Base-by-base conservation (phyloP, 2,113 vertebrate genomes). In the Nipponia nippon region DNA sequence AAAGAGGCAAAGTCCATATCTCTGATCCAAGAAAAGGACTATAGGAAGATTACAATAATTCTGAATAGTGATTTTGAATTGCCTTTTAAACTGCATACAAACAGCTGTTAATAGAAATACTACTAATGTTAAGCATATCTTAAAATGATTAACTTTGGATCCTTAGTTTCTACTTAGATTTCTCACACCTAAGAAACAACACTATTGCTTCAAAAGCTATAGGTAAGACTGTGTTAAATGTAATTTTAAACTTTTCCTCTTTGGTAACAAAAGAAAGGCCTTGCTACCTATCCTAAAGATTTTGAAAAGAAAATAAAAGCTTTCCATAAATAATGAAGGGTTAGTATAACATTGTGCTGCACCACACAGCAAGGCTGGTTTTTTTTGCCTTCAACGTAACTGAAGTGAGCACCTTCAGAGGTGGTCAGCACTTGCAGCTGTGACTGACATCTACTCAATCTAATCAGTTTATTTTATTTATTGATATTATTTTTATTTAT, bases 311-410 rank as follows among this genome's bases (percentile, higher is more conserved):
- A 89, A 87, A 61, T 10, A 42, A 65, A 52, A 71, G 4, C 18
- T 75, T 94, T 47, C 29, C 20, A 55, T 77, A 61, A 61, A 52
- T 29, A 7, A 32, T 30, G 38, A 58, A 75, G n/a, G 25, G 1
- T 7, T 79, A 50, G 5, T 32, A 38, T 10, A 61, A 5, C 13
- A 59, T 18, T 77, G 23, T 66, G 52, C 16, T 63, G 25, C 38
- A 69, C 5, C 10, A 8, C 2, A 58, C 3, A 67, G 20, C 5
- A 59, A 83, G 13, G 10, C 4, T 63, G 23, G 3, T 0, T 6
- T 88, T 88, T 66, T 85, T 76, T 50, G 9, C 29, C 32, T 71
- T 80, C 50, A 70, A 10, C 1, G 6, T n/a, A 22, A 22, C 10
- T 85, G 27, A 58, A 49, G 8, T 27, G 21, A 58, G 2, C 6